Conservation (phyloP, 2,113 vertebrate genomes). For the Bubo scandiacus region DNA sequence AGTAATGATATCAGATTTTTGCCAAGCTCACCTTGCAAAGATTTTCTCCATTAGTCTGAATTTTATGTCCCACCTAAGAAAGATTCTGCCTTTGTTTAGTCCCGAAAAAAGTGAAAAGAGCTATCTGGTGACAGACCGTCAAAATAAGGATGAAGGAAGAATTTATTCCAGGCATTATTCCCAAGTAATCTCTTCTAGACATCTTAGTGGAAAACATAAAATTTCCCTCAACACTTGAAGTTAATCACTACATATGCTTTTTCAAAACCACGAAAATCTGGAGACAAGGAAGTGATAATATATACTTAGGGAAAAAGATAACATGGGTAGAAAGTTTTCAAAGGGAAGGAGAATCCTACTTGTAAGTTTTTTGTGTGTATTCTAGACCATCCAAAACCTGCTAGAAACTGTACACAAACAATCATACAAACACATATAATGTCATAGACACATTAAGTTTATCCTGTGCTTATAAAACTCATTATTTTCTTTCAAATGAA, state of each 20-base stretch:
- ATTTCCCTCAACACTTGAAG: background rate
- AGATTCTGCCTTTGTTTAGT: background rate
- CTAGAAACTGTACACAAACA: background rate
- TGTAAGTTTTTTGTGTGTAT: background rate
- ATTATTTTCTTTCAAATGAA: background rate
- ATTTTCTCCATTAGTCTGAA: background rate
- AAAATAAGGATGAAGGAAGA: background rate
- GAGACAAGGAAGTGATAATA: background rate
- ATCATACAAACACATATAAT: background rate
- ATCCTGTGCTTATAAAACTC: background rate
- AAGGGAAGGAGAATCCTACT: background rate
- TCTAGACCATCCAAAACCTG: background rate
- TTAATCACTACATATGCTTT: background rate
- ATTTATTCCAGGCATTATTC: background rate
- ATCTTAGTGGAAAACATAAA: background rate
- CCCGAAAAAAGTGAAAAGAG: background rate
- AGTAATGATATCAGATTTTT: background rate
- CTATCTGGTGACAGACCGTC: background rate
- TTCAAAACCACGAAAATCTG: background rate
- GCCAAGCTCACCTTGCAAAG: background rate
- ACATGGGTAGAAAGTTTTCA: background rate
- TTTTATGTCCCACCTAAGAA: background rate
- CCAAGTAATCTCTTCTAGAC: background rate
- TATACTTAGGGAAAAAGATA: background rate
- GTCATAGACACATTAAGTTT: background rate